Evolutionary conservation across 1,140 invertebrate genomes (phyloP).

Genomic region (Teleopsis dalmanni): DNA sequence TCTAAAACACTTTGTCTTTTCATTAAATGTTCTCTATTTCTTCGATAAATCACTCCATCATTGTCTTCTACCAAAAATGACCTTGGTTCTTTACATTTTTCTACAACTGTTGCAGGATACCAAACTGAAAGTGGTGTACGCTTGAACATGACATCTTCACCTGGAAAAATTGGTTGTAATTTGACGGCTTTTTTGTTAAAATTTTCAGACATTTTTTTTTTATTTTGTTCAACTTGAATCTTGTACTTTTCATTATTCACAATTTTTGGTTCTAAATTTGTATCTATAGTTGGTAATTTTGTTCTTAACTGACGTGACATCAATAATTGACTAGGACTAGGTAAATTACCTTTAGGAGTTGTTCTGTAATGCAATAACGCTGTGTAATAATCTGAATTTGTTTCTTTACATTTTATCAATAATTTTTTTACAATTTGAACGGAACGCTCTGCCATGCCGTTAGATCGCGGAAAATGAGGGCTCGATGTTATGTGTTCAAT

Average conservation of each 20-base stretch:
- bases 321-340: conserved; percentile 2
- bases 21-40: conserved; percentile 5
- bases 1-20: too few relatives aligned
- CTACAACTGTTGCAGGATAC: not conserved
- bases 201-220: not conserved
- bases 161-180: not conserved
- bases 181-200: not conserved
- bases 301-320: conserved; percentile 5
- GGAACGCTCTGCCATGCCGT: conserved; percentile 11
- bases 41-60: not conserved
- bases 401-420: conserved; percentile 7
- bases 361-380: conserved; percentile 3
- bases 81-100: conserved; percentile 2
- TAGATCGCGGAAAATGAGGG: conserved; percentile 10
- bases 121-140: not conserved
- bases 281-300: not conserved
- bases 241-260: not conserved
- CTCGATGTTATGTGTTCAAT: conserved; percentile 3
- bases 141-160: conserved; percentile 3
- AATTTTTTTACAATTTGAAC: conserved; percentile 6
- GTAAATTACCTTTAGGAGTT: not conserved
- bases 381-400: conserved; percentile 1
- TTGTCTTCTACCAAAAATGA: conserved; percentile 1
- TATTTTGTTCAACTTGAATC: conserved; percentile 2
- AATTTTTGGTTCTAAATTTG: conserved; percentile 5